Conservation (phyloP, 2,797 vertebrate species). For the Euphonia xanthogaster region DNA sequence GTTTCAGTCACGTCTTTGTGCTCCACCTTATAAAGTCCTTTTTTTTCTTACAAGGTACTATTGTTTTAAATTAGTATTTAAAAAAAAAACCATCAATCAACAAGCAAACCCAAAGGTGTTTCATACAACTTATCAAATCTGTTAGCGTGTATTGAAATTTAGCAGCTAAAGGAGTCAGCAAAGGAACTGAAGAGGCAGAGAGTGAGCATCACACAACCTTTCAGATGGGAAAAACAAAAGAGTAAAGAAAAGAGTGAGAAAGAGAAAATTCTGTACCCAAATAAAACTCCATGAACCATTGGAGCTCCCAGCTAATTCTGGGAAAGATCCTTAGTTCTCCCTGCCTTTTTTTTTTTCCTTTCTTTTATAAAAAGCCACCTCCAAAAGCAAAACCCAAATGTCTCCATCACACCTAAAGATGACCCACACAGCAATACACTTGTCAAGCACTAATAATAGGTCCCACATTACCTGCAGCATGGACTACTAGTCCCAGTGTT, state of each 20-base stretch:
- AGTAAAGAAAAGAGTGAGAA: neutral
- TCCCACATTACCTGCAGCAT: constrained; percentile 87
- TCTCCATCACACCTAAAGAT: neutral
- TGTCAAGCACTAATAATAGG: neutral
- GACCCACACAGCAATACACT: neutral
- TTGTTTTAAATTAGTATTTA: neutral
- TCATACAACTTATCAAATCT: neutral
- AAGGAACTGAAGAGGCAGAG: neutral
- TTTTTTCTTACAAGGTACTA: neutral
- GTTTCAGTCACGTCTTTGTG: neutral
- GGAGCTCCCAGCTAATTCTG: neutral
- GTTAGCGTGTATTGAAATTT: neutral
- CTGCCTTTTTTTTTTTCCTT: accelerated
- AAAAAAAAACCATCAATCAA: neutral
- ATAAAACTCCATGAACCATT: neutral
- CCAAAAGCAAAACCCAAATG: neutral
- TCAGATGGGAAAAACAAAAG: neutral
- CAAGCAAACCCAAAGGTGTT: neutral
- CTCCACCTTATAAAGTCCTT: neutral
- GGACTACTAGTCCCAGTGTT: constrained; percentile 94
- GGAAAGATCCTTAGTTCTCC: neutral
- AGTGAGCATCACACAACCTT: neutral
- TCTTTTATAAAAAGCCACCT: neutral
- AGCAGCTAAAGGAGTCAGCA: neutral
- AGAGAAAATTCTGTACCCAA: neutral